Evolutionary conservation across 2,797 vertebrate species (phyloP), one percentile per base, ranked within the genome.

Genomic region (Kryptolebias ocellatus): DNA sequence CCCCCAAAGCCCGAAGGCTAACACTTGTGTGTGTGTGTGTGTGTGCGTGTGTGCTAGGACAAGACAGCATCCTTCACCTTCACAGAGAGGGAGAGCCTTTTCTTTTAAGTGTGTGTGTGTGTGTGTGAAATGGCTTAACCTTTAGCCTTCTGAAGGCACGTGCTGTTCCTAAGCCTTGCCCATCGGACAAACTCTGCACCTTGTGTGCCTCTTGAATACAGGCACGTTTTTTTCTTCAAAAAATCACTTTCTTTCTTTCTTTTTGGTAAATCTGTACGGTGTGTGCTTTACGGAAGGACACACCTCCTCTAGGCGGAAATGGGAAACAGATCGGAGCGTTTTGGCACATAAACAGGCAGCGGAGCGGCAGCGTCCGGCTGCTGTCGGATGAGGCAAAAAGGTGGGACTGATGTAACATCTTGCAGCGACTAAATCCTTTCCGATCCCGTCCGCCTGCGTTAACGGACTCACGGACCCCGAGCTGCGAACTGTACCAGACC

Each of bases 111-210:
- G 47, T 76, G 60, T 9, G 4, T 69, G 45, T 75, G 57, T 66
- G 59, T 70, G 60, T 46, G 31, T 72, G 54, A 70, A 75, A 77
- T 67, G 81, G 83, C 79, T 90, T 91, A 80, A 74, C 70, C 47
- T 77, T 67, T 53, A 78, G 75, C 80, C 78, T 74, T 65, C 53
- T 79, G 60, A 79, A 86, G 76, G 80, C 87, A 91, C 71, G 64
- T 86, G 80, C 68, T 66, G 75, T 69, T 52, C 29, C 67, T 84
- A 62, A 78, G 62, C 70, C 17, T 79, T 81, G 67, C 77, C 78
- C 78, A 67, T 51, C 71, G 81, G 69, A 82, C 53, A 49, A 20
- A 49, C 53, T 34, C 34, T n/a, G 4, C 78, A 61, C 64, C 64
- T 57, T 71, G 50, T 46, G 18, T 17, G 4, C 50, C 37, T 29